Base-by-base conservation (phyloP, 2,113 vertebrate species). In the Hydropotes inermis region DNA sequence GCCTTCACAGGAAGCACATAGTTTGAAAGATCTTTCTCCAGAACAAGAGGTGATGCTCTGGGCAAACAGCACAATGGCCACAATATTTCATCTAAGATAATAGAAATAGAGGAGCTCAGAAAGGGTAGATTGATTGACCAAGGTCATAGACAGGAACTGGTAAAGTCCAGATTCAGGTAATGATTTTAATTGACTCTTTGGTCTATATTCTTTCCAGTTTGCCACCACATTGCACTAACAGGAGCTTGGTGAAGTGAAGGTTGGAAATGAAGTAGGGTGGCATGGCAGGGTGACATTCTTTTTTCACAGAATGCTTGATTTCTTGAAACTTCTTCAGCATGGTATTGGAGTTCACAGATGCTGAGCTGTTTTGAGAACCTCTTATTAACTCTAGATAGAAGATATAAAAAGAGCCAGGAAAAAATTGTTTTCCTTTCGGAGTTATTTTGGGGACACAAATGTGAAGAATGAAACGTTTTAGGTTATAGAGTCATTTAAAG, bases 401-500 rank as follows among this genome's bases (percentile, higher is more conserved):
- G 87, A 61, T 57, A 64, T n/a, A 36, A 57, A 90, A 88, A 79
- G 50, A 50, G 28, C 36, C 52, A 87, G 91, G 25, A 57, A 91
- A 84, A 79, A 55, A 7, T 33, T 87, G n/a, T 83, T 96, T 96
- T 87, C 28, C 36, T 81, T 79, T 88, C 5, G n/a, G 17, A 88
- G 47, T 94, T 96, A 78, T 60, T 96, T 95, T 95, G 21, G 54
- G 94, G 87, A 96, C 70, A 60, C 60, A 64, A n/a, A 89, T 89
- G 55, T 86, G 55, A 89, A 94, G 45, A 92, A 55, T 70, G 21
- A 96, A 61, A 74, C 16, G 45, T 87, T 84, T 94, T 95, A 67
- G 19, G 30, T 87, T 93, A 87, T 94, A 64, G 93, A 94, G 67
- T 78, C 33, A 85, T 87, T 90, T 95, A 78, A 74, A 86, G 50